Conservation (phyloP, 2,113 vertebrate genomes). For the Isichthys henryi region DNA sequence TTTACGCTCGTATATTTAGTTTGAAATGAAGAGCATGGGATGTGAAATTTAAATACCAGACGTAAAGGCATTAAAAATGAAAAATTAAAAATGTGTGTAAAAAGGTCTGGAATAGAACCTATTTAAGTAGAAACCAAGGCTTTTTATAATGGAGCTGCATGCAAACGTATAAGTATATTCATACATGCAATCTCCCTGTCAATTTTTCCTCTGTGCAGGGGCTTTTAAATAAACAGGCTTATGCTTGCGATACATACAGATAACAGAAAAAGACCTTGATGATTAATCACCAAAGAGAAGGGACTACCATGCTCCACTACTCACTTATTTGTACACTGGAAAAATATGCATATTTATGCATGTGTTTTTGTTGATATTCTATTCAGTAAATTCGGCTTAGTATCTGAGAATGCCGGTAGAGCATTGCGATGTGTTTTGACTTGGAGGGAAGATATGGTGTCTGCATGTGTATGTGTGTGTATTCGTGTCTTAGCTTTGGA, state of each 20-base stretch:
- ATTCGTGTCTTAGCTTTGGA: not conserved
- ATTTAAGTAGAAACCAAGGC: conserved; percentile 13
- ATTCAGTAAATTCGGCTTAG: conserved; percentile 28
- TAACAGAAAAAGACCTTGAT: not conserved
- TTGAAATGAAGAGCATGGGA: conserved; percentile 25
- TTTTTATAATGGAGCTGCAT: conserved; percentile 8
- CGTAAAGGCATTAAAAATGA: not conserved
- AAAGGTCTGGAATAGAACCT: conserved; percentile 32
- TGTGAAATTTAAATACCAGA: conserved; percentile 32
- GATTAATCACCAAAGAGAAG: conserved; percentile 6
- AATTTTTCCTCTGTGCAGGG: not conserved
- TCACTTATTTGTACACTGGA: not conserved
- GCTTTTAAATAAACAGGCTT: not conserved
- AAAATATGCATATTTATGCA: not conserved
- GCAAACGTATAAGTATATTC: not conserved
- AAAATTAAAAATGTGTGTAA: conserved; percentile 33
- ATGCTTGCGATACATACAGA: not conserved
- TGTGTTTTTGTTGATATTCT: conserved; percentile 10
- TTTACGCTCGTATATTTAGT: conserved; percentile 10
- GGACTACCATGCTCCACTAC: not conserved
- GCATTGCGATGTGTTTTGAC: not conserved
- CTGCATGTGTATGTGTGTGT: conserved; percentile 6
- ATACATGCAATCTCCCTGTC: not conserved
- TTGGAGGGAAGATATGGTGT: conserved; percentile 24
- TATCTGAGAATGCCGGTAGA: conserved; percentile 17